Percentiles rank a stretch among this genome's conserved stretches.
Conservation (phyloP, 2,888 invertebrate genomes). For the Agonum fuliginosum region DNA sequence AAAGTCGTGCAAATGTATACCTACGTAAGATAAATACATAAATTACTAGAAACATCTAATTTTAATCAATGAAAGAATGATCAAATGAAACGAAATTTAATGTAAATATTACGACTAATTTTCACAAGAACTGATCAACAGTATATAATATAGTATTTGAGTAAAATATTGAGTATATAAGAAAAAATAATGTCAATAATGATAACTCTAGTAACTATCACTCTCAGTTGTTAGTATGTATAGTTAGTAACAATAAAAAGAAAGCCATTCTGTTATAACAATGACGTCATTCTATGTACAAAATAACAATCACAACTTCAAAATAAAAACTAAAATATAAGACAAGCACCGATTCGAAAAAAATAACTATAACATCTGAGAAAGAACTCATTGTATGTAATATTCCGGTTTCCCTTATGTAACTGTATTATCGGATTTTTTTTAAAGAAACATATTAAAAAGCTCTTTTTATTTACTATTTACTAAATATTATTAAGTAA, state of each 20-base stretch:
- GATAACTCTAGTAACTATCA: constrained; percentile 43
- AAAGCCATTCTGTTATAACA: constrained; percentile 56
- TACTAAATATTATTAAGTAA: constrained; percentile 28
- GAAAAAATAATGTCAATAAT: constrained; percentile 46
- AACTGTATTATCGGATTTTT: not conserved
- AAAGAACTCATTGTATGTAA: not conserved
- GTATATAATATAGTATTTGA: constrained; percentile 40
- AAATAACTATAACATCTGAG: not conserved
- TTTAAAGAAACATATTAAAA: constrained; percentile 3
- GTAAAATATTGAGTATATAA: constrained; percentile 50
- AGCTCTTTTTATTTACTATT: constrained; percentile 36
- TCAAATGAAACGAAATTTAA: constrained; percentile 36
- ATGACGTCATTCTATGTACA: constrained; percentile 45
- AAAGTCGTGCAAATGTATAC: constrained; percentile 27
- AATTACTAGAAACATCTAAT: constrained; percentile 53
- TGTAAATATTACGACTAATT: constrained; percentile 22
- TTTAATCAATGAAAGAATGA: constrained; percentile 43
- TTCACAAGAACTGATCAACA: constrained; percentile 31
- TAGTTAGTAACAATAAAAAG: constrained; percentile 55
- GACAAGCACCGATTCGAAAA: constrained; percentile 57
- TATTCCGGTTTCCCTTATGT: not conserved
- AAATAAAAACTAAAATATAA: constrained; percentile 50
- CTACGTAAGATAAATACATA: constrained; percentile 43
- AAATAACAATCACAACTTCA: constrained; percentile 54
- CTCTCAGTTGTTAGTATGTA: constrained; percentile 51